Base-by-base conservation (phyloP, 1,140 invertebrate genomes). In the Penaeus chinensis region DNA sequence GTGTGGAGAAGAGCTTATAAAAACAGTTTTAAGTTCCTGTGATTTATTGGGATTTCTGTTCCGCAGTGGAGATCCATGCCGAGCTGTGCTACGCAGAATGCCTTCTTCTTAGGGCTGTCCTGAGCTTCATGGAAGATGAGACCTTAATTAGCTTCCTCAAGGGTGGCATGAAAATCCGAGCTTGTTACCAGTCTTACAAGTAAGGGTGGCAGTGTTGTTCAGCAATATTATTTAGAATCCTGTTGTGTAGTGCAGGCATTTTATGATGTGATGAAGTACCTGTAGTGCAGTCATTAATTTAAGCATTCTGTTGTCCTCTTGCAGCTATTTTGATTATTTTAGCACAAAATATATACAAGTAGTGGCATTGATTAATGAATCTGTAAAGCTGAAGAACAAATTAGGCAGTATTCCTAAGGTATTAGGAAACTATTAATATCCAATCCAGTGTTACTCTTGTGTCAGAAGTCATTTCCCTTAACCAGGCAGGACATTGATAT, bases 71-170 rank as follows among this genome's bases (percentile, higher is more conserved):
- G 93, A 95, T 97, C 27, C 98, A 99, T 93, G 98, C 98, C 3
- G 98, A 99, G 92, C 92, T 99, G 42, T 98, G 97, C 91, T 97
- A 98, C 93, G 98, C 98, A 22, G 98, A 99, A 92, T 95, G 96
- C 63, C 93, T 98, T 16, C 92, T 99, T 47, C 93, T 98, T 32
- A 95, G 96, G 91, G 96, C 98, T 3, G 94, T 98, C 91, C 93
- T 99, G 65, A 97, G 96, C 19, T 98, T 99, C 92, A 95, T 99
- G 91, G 97, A 98, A 91, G 98, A 99, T 91, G 98, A 99, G 92
- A 98, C 96, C 90, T 93, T 99, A 66, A 94, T 97, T 22, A 98
- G 96, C 92, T 97, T 99, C 91, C 95, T 99, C 37, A 97, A 96
- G 91, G 98, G 97, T 87, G 97, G 97, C 87, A 93, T 99, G 63